Conservation (phyloP, 2,888 invertebrate genomes). For the Mamestra brassicae region DNA sequence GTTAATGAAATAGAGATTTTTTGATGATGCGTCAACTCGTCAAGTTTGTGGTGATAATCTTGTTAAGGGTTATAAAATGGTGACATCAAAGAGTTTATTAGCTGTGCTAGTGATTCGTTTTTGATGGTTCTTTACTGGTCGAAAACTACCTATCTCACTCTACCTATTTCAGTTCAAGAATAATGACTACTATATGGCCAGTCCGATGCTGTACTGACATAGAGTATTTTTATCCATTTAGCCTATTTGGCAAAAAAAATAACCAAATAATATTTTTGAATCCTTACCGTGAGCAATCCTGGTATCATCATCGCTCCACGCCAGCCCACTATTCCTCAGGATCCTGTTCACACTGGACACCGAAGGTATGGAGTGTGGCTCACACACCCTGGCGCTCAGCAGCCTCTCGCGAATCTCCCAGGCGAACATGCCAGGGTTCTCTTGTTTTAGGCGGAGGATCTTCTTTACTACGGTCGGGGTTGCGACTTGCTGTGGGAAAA, state of each 20-base stretch:
- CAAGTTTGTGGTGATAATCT: conserved; percentile 21
- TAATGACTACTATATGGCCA: too few species aligned
- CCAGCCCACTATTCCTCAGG: conserved; percentile 95
- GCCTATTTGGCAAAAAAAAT: neutral
- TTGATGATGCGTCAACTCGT: conserved; percentile 36
- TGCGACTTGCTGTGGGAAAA: conserved; percentile 96
- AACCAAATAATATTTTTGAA: too few species aligned
- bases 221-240: too few species aligned
- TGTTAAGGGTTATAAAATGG: conserved; percentile 43
- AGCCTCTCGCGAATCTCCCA: conserved; percentile 98
- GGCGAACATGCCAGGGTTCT: conserved; percentile 98
- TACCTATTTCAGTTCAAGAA: too few species aligned
- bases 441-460: conserved; percentile 97
- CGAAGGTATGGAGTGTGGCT: conserved; percentile 97
- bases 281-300: conserved; percentile 80
- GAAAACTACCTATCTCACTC: too few species aligned
- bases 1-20: conserved; percentile 40
- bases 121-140: conserved; percentile 13
- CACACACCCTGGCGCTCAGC: conserved; percentile 97
- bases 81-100: too few species aligned
- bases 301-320: conserved; percentile 93
- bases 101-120: conserved; percentile 24
- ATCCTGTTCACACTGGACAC: conserved; percentile 98
- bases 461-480: conserved; percentile 98
- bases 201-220: too few species aligned